A percentile compares a stretch with the other conserved stretches of the same genome.
These are phyloP conservation scores for Drosophila cracens DNA, from an alignment of 2,888 invertebrate genomes.

Conservation along the genomic window DNA sequence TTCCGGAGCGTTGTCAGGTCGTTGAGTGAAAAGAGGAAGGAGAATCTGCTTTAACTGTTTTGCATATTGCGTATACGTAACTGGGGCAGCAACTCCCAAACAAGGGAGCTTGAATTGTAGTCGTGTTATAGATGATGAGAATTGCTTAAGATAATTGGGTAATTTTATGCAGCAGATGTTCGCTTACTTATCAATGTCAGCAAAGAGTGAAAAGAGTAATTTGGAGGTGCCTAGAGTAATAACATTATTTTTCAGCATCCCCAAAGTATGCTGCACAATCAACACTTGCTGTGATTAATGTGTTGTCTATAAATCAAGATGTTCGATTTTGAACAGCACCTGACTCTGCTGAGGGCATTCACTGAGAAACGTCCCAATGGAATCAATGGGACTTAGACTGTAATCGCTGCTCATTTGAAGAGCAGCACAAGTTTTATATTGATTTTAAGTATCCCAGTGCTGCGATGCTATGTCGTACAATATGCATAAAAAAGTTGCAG, in stretches of 20 bases:
- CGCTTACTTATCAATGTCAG: conserved; percentile 63
- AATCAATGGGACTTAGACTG: conserved; percentile 2
- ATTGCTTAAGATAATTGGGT: conserved; percentile 59
- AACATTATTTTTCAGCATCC: conserved; percentile 39
- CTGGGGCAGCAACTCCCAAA: background rate
- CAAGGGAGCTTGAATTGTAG: background rate
- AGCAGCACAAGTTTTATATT: conserved; percentile 17
- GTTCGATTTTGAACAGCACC: background rate
- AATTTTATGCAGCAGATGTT: conserved; percentile 55
- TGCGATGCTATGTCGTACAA: background rate
- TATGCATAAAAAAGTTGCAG: conserved; percentile 8
- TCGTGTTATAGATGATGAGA: conserved; percentile 43
- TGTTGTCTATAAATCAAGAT: conserved; percentile 57
- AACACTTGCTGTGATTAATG: conserved; percentile 59
- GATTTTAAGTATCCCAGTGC: conserved; percentile 2
- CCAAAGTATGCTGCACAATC: conserved; percentile 55
- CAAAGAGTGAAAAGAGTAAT: conserved; percentile 3
- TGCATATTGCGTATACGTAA: conserved; percentile 7
- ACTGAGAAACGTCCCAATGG: background rate
- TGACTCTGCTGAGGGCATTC: background rate
- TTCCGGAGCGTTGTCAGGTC: background rate
- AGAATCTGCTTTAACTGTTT: background rate
- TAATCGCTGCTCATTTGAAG: conserved; percentile 5
- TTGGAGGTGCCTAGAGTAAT: conserved; percentile 5
- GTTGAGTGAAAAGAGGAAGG: background rate